These are phyloP conservation scores for Tauraco erythrolophus DNA, from an alignment of 2,113 vertebrate species.

Conservation along the genomic window DNA sequence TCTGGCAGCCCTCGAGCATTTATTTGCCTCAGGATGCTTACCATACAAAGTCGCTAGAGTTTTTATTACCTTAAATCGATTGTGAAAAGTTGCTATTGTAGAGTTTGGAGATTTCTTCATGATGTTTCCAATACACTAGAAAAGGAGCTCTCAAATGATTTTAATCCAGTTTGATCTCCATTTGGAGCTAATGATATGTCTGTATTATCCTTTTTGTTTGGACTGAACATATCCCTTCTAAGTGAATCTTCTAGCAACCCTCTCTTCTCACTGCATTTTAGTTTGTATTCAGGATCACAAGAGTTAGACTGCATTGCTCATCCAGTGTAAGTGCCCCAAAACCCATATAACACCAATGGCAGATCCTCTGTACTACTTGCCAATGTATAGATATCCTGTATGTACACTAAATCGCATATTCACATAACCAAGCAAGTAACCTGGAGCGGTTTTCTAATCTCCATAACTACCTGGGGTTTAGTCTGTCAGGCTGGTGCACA, in stretches of 20 bases:
- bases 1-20: not conserved
- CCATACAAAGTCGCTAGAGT: not conserved
- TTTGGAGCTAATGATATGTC: not conserved
- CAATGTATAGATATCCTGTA: not conserved
- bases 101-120: not conserved
- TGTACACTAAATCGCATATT: fast-evolving
- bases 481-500: not conserved
- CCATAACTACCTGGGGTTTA: fast-evolving
- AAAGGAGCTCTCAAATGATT: not conserved
- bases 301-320: not conserved
- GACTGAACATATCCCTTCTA: not conserved
- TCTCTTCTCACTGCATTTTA: not conserved
- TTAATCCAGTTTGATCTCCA: not conserved
- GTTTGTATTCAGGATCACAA: not conserved
- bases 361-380: not conserved
- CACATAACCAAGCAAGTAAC: fast-evolving
- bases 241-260: not conserved
- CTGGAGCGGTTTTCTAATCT: not conserved
- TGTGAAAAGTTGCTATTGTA: not conserved
- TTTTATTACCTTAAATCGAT: not conserved
- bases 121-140: not conserved
- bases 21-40: not conserved
- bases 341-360: fast-evolving
- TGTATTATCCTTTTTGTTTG: not conserved
- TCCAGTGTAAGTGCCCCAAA: not conserved